Evolutionary conservation across 2,113 vertebrate genomes (phyloP).

Genomic region (Cynopterus brachyotis): DNA sequence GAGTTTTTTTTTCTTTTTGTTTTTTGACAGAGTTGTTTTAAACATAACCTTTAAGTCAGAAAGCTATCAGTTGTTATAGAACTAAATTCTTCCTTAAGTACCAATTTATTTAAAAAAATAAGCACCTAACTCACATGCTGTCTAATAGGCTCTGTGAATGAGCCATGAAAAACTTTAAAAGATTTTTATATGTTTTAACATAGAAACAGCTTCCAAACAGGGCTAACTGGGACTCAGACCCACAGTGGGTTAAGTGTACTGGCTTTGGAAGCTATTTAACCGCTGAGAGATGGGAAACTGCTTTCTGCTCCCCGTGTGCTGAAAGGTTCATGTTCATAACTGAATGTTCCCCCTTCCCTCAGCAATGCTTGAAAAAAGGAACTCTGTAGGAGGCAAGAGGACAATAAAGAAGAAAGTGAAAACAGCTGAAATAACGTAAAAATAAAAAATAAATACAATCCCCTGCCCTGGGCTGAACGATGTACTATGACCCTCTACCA

Average conservation of each 20-base stretch:
- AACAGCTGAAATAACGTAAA: constrained; percentile 83
- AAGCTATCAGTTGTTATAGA: not conserved
- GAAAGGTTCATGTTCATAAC: constrained; percentile 52
- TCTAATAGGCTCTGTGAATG: not conserved
- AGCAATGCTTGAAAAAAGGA: constrained; percentile 58
- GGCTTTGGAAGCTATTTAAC: not conserved
- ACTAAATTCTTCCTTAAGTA: not conserved
- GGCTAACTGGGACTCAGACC: not conserved
- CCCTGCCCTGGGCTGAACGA: constrained; percentile 60
- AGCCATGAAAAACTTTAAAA: not conserved
- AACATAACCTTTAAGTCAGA: not conserved
- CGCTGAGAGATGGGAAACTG: constrained; percentile 41
- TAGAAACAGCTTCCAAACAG: not conserved
- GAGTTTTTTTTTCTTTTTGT: too few relatives aligned
- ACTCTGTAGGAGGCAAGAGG: constrained; percentile 68
- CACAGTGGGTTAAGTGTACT: not conserved
- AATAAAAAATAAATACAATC: constrained; percentile 79
- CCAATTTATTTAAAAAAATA: not conserved
- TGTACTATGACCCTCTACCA: constrained; percentile 61
- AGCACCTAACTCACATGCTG: not conserved
- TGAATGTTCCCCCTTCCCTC: not conserved
- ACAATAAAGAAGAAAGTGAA: constrained; percentile 77
- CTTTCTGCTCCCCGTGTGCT: constrained; percentile 25
- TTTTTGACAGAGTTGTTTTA: not conserved
- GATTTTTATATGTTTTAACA: constrained; percentile 24